phyloP scores from a whole-genome alignment of 2,113 vertebrate species.

The Pithys albifrons region DNA sequence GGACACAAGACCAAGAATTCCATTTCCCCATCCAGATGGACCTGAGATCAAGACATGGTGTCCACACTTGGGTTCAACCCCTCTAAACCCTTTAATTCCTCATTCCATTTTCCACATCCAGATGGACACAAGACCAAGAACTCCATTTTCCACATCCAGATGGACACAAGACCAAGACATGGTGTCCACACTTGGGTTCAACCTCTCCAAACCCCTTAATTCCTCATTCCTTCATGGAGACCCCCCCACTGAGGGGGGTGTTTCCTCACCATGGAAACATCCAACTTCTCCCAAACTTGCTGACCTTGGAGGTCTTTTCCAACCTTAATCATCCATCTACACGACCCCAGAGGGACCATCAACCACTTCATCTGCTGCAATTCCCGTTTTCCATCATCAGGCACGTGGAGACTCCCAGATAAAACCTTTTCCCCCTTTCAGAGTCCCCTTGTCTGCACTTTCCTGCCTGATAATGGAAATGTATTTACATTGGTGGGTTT shows the following conservation, averaged over 20 bases:
- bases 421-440: not conserved
- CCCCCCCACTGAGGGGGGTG: accelerated
- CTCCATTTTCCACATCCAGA: no score
- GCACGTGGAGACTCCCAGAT: not conserved
- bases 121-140: no score
- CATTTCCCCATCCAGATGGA: no score
- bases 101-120: no score
- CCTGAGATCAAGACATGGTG: no score
- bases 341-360: not conserved
- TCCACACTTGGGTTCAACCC: no score
- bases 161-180: no score
- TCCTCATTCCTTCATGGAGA: not conserved
- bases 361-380: not conserved
- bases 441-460: not conserved
- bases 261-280: accelerated
- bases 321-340: not conserved
- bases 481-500: not conserved
- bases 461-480: not conserved
- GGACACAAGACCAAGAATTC: no score
- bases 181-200: not conserved
- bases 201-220: not conserved
- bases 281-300: accelerated
- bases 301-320: not conserved
- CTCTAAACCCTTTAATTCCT: no score
- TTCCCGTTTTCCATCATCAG: not conserved